Evolutionary conservation across 2,113 vertebrate genomes (phyloP).

Genomic region (Dendropsophus ebraccatus): DNA sequence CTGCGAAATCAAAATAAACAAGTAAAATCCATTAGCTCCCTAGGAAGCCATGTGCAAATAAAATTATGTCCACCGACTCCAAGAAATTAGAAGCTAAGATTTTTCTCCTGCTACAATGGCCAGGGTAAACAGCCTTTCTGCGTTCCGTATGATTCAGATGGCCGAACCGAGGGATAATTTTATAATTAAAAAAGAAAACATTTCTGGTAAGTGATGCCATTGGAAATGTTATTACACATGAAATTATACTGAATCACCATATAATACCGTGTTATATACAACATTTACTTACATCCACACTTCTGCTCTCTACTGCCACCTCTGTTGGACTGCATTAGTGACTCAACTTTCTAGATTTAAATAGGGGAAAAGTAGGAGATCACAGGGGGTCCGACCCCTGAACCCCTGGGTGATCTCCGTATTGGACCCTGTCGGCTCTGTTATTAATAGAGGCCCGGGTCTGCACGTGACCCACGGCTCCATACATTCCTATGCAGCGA

Average conservation of each 20-base stretch:
- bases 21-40: not conserved
- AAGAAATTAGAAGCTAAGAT: not conserved
- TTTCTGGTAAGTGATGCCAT: not conserved
- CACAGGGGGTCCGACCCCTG: no score
- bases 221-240: not conserved
- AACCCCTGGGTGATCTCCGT: no score
- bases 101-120: not conserved
- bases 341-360: no score
- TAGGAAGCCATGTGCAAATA: constrained; percentile 6
- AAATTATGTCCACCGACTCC: not conserved
- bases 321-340: no score
- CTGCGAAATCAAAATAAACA: not conserved
- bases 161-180: not conserved
- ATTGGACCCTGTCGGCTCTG: no score
- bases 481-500: no score
- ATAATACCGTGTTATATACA: not conserved
- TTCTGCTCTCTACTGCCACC: no score
- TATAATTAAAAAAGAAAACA: constrained; percentile 16
- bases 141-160: not conserved
- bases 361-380: no score
- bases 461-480: no score
- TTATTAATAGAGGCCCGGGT: no score
- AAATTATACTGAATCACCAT: not conserved
- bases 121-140: constrained; percentile 10
- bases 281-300: no score